Conservation (phyloP, 2,888 invertebrate species). For the Aspidiotus destructor region DNA sequence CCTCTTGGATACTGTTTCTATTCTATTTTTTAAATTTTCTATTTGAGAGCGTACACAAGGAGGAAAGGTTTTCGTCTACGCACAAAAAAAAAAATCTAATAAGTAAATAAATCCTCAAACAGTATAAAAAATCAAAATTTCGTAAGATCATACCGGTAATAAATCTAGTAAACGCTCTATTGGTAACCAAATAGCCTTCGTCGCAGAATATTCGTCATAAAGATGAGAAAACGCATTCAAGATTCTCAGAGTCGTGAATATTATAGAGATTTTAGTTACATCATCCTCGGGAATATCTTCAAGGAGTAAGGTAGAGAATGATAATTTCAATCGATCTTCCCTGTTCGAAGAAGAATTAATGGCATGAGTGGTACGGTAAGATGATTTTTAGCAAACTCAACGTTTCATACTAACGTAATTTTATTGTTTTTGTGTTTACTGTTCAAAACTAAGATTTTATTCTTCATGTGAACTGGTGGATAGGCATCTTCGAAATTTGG, state of each 20-base stretch:
- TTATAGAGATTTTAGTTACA: slow-evolving; percentile 54
- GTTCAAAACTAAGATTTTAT: slow-evolving; percentile 18
- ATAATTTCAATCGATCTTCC: too few species aligned
- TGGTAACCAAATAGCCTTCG: too few species aligned
- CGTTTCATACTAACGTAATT: slow-evolving; percentile 5
- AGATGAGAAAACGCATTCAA: slow-evolving; percentile 10
- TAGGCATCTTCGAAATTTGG: slow-evolving; percentile 7
- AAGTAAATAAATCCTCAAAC: background rate
- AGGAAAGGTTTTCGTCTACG: slow-evolving; percentile 44
- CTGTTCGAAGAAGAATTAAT: too few species aligned
- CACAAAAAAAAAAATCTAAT: too few species aligned
- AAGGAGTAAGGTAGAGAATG: too few species aligned
- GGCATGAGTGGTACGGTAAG: too few species aligned
- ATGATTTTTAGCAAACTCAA: too few species aligned
- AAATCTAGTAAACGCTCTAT: background rate
- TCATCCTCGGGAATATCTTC: slow-evolving; percentile 39
- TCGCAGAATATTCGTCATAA: slow-evolving; percentile 13
- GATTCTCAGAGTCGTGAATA: slow-evolving; percentile 47
- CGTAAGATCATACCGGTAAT: slow-evolving; percentile 12
- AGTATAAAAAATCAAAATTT: background rate
- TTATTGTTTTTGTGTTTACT: background rate
- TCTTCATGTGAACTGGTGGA: slow-evolving; percentile 19
- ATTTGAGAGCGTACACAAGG: slow-evolving; percentile 38
- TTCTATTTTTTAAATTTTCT: slow-evolving; percentile 39
- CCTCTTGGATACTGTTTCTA: slow-evolving; percentile 48